Percentiles rank a stretch among this genome's conserved stretches.
Evolutionary conservation across 1,140 invertebrate species (phyloP).

Genomic region (Drosophila bifasciata): DNA sequence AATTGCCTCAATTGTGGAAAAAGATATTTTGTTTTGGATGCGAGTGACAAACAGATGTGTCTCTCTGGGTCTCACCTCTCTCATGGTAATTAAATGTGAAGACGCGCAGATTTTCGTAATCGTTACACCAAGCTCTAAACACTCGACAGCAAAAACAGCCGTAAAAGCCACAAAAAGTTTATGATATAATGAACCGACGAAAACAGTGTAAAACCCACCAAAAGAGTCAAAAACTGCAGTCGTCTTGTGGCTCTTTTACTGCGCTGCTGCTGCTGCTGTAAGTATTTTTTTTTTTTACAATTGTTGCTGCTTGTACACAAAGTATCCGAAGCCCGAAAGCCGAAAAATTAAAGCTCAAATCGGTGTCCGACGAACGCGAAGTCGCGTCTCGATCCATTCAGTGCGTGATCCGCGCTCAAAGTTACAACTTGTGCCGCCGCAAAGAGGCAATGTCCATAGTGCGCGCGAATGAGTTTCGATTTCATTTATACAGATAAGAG

Average conservation of each 20-base stretch:
- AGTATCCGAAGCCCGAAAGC: constrained; percentile 26
- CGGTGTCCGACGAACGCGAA: constrained; percentile 27
- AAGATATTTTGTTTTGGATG: background rate
- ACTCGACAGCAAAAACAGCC: constrained; percentile 18
- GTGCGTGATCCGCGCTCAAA: constrained; percentile 73
- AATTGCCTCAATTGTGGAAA: constrained; percentile 21
- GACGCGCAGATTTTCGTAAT: constrained; percentile 58
- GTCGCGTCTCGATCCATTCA: constrained; percentile 44
- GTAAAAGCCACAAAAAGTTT: constrained; percentile 46
- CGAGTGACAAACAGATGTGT: constrained; percentile 5
- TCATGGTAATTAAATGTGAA: constrained; percentile 50
- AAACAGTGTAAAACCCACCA: constrained; percentile 36
- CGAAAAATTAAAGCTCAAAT: constrained; percentile 24
- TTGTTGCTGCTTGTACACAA: constrained; percentile 47
- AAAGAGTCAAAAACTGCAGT: constrained; percentile 42
- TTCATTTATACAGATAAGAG: constrained; percentile 4
- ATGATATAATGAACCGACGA: constrained; percentile 67
- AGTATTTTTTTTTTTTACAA: constrained; percentile 26
- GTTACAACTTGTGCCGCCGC: constrained; percentile 57
- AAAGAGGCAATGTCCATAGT: constrained; percentile 25
- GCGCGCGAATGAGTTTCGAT: constrained; percentile 3
- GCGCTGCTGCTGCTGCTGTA: constrained; percentile 17
- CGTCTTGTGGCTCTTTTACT: constrained; percentile 13
- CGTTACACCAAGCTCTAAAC: constrained; percentile 44
- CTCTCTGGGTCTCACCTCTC: constrained; percentile 19